phyloP scores from a whole-genome alignment of 1,140 invertebrate genomes.

The Solenopsis fugax region DNA sequence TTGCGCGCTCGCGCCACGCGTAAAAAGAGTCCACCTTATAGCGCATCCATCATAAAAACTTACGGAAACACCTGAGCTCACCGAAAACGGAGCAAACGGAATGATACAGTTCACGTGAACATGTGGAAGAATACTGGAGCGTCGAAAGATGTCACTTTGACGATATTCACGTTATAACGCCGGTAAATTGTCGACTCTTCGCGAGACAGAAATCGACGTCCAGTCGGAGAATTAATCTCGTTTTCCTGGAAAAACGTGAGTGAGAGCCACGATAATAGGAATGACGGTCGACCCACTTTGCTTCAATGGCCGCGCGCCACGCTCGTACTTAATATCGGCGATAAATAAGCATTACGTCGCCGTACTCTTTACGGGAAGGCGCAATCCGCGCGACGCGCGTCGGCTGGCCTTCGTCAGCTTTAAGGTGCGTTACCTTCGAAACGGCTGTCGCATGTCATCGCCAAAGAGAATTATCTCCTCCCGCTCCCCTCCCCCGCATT shows the following conservation, averaged over 20 bases:
- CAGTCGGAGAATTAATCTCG: constrained; percentile 43
- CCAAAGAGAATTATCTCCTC: not conserved
- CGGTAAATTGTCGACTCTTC: constrained; percentile 27
- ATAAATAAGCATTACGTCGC: constrained; percentile 74
- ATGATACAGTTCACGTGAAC: not conserved
- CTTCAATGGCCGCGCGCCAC: constrained; percentile 51
- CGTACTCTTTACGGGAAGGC: constrained; percentile 54
- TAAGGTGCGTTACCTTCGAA: constrained; percentile 32
- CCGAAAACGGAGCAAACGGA: not conserved
- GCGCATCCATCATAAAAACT: constrained; percentile 35
- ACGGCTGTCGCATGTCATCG: not conserved
- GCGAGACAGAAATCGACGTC: constrained; percentile 57
- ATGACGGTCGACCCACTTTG: constrained; percentile 75
- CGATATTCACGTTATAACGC: constrained; percentile 7
- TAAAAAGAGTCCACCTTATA: not conserved
- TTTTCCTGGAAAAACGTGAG: constrained; percentile 62
- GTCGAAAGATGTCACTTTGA: not conserved
- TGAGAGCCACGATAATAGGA: constrained; percentile 72
- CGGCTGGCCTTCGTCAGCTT: constrained; percentile 41
- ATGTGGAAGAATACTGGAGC: not conserved
- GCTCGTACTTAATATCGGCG: constrained; percentile 71
- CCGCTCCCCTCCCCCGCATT: not conserved
- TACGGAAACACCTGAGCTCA: constrained; percentile 21
- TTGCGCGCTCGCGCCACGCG: not conserved
- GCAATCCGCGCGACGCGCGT: constrained; percentile 29